Percentiles rank a stretch among this genome's conserved stretches.
phyloP scores from a whole-genome alignment of 2,888 invertebrate genomes.

The Thelaira solivaga region DNA sequence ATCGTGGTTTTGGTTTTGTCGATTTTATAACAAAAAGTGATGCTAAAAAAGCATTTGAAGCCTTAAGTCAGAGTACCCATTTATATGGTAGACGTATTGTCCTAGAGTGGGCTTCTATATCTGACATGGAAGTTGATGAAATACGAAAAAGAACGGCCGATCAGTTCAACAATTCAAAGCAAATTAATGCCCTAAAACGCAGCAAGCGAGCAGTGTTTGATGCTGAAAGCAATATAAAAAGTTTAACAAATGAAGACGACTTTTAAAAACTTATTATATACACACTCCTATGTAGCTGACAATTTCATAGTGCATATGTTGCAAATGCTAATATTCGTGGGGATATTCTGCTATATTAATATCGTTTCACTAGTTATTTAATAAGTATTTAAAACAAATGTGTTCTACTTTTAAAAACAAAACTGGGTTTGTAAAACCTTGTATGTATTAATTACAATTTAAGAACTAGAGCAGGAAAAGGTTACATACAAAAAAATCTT shows the following conservation, averaged over 20 bases:
- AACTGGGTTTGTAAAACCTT: too few species aligned
- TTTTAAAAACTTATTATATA: background rate
- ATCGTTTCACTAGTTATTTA: too few species aligned
- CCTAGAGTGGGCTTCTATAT: slow-evolving; percentile 88
- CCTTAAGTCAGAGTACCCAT: slow-evolving; percentile 96
- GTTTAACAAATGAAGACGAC: slow-evolving; percentile 62
- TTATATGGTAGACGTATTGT: slow-evolving; percentile 96
- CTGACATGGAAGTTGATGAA: slow-evolving; percentile 86
- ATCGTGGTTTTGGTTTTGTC: slow-evolving; percentile 97
- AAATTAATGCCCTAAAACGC: slow-evolving; percentile 70
- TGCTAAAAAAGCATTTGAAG: slow-evolving; percentile 96
- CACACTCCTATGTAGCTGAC: background rate
- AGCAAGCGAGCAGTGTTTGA: slow-evolving; percentile 78
- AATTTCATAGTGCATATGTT: too few species aligned
- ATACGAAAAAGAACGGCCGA: slow-evolving; percentile 91
- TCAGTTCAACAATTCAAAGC: slow-evolving; percentile 78
- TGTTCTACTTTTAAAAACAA: too few species aligned
- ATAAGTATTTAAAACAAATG: too few species aligned
- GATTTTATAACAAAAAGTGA: slow-evolving; percentile 93
- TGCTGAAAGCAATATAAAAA: slow-evolving; percentile 63
- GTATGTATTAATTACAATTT: too few species aligned
- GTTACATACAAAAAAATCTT: too few species aligned
- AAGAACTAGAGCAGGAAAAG: too few species aligned
- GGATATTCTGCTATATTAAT: too few species aligned
- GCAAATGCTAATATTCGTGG: too few species aligned